Percentiles rank a stretch among this genome's conserved stretches.
Conservation (phyloP, 1,140 invertebrate species). For the Littorina saxatilis region DNA sequence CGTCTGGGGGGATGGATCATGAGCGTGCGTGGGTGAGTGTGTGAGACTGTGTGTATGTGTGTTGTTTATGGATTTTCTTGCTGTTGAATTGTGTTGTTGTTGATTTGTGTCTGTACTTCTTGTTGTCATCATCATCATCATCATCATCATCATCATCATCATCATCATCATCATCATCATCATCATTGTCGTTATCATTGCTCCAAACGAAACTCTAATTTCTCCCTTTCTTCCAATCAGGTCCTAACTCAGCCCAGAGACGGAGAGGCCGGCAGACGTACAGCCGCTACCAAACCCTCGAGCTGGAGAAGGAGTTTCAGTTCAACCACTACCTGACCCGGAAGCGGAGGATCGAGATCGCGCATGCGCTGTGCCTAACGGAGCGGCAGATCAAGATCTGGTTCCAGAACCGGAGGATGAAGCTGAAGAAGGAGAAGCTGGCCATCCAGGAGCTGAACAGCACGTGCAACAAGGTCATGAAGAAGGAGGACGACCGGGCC, state of each 20-base stretch:
- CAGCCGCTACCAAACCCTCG: slow-evolving; percentile 89
- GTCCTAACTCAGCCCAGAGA: slow-evolving; percentile 95
- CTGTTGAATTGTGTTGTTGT: no score
- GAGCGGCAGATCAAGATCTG: slow-evolving; percentile 90
- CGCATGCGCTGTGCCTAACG: slow-evolving; percentile 90
- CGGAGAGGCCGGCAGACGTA: slow-evolving; percentile 96
- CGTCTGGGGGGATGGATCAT: neutral
- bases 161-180: no score
- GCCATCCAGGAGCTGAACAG: slow-evolving; percentile 57
- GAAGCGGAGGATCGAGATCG: slow-evolving; percentile 90
- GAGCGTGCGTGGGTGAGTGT: neutral
- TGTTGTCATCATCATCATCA: no score
- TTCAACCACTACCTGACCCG: slow-evolving; percentile 82
- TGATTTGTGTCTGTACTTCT: no score
- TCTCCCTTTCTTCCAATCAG: slow-evolving; percentile 80
- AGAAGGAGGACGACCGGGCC: slow-evolving; percentile 3
- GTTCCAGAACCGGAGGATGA: slow-evolving; percentile 97
- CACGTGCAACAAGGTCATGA: slow-evolving; percentile 23
- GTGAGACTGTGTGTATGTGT: no score
- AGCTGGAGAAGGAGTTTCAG: slow-evolving; percentile 82
- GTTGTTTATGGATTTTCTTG: no score
- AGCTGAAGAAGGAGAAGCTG: slow-evolving; percentile 99
- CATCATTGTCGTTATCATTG: no score
- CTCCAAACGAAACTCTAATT: no score
- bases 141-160: no score